Evolutionary conservation across 2,888 invertebrate species (phyloP).

Genomic region (Eristalis arbustorum): DNA sequence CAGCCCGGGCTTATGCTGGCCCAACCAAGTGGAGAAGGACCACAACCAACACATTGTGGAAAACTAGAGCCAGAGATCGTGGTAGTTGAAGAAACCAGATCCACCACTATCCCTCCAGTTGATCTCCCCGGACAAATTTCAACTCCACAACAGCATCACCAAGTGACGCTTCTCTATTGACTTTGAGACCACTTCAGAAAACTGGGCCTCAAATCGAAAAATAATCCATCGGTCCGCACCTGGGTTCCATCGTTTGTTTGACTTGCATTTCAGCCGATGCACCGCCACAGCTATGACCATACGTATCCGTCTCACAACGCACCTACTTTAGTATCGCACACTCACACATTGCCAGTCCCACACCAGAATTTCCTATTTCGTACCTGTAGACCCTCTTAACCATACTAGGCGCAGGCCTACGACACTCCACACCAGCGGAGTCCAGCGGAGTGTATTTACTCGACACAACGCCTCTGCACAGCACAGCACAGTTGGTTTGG

Average conservation of each 20-base stretch:
- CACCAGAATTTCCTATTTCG: conserved; percentile 61
- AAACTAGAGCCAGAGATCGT: too few species aligned
- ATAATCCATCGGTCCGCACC: not conserved
- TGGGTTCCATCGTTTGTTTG: not conserved
- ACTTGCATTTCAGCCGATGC: conserved; percentile 38
- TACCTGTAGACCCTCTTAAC: conserved; percentile 50
- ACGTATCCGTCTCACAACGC: not conserved
- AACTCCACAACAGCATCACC: too few species aligned
- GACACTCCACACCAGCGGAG: not conserved
- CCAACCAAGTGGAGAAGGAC: too few species aligned
- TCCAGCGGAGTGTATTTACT: not conserved
- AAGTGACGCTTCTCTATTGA: too few species aligned
- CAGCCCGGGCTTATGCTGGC: too few species aligned
- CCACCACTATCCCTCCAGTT: too few species aligned
- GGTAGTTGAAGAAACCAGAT: too few species aligned
- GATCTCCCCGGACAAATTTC: too few species aligned
- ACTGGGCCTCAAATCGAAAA: not conserved
- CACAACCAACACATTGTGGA: too few species aligned
- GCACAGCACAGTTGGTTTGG: conserved; percentile 1
- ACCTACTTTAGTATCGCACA: conserved; percentile 19
- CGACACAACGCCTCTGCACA: not conserved
- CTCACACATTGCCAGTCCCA: not conserved
- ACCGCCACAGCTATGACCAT: conserved; percentile 2
- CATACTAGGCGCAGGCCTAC: conserved; percentile 25
- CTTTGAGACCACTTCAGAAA: not conserved